Percentiles rank a stretch among this genome's conserved stretches.
Evolutionary conservation across 2,888 invertebrate genomes (phyloP).

Genomic region (Ectropis crepuscularia): DNA sequence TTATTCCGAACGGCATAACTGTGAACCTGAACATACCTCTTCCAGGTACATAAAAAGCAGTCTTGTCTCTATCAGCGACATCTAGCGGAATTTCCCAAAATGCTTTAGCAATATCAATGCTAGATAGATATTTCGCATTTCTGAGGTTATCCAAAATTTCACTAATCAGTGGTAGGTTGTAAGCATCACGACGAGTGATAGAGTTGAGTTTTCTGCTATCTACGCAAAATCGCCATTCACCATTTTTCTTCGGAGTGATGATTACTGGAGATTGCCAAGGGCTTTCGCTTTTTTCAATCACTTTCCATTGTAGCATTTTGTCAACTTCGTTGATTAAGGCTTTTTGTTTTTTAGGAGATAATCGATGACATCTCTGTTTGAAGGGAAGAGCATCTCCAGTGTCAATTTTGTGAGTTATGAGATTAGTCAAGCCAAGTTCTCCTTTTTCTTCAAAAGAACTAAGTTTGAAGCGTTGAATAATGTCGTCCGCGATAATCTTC

Average conservation of each 20-base stretch:
- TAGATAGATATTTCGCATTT: conserved; percentile 1
- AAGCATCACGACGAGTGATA: background rate
- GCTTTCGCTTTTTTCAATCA: background rate
- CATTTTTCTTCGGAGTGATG: background rate
- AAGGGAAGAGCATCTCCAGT: background rate
- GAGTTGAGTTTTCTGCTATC: background rate
- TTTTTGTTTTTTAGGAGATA: background rate
- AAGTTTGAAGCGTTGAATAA: background rate
- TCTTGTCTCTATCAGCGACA: background rate
- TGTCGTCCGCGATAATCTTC: background rate
- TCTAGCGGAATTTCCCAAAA: background rate
- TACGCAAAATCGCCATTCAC: background rate
- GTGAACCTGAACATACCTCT: background rate
- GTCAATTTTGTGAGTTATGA: background rate
- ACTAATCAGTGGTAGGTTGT: no score
- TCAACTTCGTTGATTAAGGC: background rate
- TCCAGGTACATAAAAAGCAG: background rate
- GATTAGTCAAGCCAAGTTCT: background rate
- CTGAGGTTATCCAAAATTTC: background rate
- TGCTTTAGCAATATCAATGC: background rate
- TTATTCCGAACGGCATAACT: background rate
- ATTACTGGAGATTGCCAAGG: background rate
- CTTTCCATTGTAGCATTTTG: background rate
- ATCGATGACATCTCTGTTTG: background rate
- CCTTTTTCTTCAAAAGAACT: background rate